Evolutionary conservation across 1,140 invertebrate genomes (phyloP), one percentile per base, ranked within the genome.

Genomic region (Anadara kagoshimensis): DNA sequence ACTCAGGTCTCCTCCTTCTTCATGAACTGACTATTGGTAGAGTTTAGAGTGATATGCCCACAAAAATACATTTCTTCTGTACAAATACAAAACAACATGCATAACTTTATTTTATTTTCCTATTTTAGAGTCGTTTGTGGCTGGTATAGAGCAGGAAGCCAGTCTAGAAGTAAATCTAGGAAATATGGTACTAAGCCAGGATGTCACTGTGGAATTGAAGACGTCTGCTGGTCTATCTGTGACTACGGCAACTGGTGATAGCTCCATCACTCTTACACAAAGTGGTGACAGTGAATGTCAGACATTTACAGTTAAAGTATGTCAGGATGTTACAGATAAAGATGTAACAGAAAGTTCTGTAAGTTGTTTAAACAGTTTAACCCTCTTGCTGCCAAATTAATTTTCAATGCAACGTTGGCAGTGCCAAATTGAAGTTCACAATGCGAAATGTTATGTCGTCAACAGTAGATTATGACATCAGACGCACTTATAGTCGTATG

Each of bases 131-230:
- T 20, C 66, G 0, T 80, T 92, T 1, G 70, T 92, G 5, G 89
- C 91, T 73, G 92, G 92, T 5, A 85, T 91, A 45, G 81, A 86
- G 47, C 91, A 92, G 74, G 75, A 83, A 5, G 85, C 91, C 36
- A 78, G 85, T 5, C 77, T 92, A 1, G 85, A 80, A 22, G 73
- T 92, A 12, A 78, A 86, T 41, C 90, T 89, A 66, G 91, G 91
- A n/a, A 92, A 89, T 72, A 83, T 83, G 71, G 69, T 72, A 18
- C 86, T 92, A 63, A 76, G 64, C n/a, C 64, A 78, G 2, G 36
- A 53, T 20, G 56, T 84, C 1, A 75, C 66, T 8, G 45, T 89
- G 10, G 80, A 78, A 53, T 59, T 82, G 0, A 75, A 70, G 10
- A 61, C 73, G 20, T 74, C 75, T n/a, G 57, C 62, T 44, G 65